Base-by-base conservation (phyloP, 2,113 vertebrate genomes). In the Lipotes vexillifer region DNA sequence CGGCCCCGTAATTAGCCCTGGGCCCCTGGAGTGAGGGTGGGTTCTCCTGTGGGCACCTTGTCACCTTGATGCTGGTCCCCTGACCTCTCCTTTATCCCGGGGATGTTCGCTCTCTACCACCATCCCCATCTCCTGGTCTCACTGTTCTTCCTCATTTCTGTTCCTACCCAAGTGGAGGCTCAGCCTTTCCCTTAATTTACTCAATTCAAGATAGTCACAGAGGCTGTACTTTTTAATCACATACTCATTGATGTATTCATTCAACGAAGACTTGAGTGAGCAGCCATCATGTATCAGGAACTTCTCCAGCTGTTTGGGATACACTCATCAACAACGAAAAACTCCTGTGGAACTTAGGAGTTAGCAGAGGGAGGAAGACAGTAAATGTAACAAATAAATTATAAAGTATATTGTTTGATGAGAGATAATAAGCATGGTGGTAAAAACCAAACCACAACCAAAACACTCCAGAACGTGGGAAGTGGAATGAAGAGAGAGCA, bases 21-120 rank as follows among this genome's bases (percentile, higher is more conserved):
- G 8, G 75, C 1, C 49, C 36, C 29, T 5, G 0, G 6, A 29
- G 2, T 25, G 33, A 33, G 20, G 4, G 1, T 27, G 25, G 3
- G 25, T 1, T 55, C 52, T 90, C 29, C 18, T 33, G 29, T 13
- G 63, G 44, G 55, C 65, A 5, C 27, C 59, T 3, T 13, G 71
- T n/a, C 65, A 15, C 25, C 21, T 7, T 21, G 38, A 72, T 44
- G 72, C 25, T n/a, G 1, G 15, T 7, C 11, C 91, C 61, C 74
- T 0, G 33, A 78, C 4, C 49, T 90, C 36, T 36, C 29, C 49
- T 68, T 25, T 31, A 44, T 9, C 38, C 89, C 8, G 25, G 55
- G 36, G 6, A 57, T 6, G 8, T 33, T n/a, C 49, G 6, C 38
- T 23, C 6, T 0, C 29, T 17, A 0, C 3, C 49, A 33, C 1